Evolutionary conservation across 2,797 vertebrate species (phyloP), one percentile per base, ranked within the genome.

Genomic region (Lithobates sylvaticus): DNA sequence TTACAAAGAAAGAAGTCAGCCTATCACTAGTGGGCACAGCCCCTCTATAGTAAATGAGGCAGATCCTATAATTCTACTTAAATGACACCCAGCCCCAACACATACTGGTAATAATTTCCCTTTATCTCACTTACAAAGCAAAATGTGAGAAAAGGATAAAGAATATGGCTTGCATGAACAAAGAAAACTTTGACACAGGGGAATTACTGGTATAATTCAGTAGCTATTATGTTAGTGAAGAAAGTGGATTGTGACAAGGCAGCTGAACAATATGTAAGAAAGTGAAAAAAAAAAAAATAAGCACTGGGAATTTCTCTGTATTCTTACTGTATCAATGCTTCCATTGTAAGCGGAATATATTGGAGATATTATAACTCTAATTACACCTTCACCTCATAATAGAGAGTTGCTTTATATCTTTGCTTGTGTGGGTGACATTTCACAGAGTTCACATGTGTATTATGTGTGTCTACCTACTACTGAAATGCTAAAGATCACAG

Each of bases 181-280:
- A 77, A 88, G 86, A 72, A 76, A 39, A 10, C 82, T 32, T 34
- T 1, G 70, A 71, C 88, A 81, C 27, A 42, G 67, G 61, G 32
- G 36, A 42, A 73, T 85, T 71, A 29, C 67, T 23, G 74, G 50
- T 81, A 81, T 77, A 77, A 86, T 82, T 65, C 76, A 18, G 47
- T 8, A 16, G 72, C 42, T 54, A 78, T 86, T 81, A 81, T 3
- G 16, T 26, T 23, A 9, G 21, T 2, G 47, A 75, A 36, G 29
- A 44, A 65, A 76, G 78, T 50, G 34, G 78, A 65, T 72, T 58
- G 67, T 86, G 64, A 86, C 78, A 86, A 81, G 78, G 78, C 44
- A 27, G 50, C 18, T 27, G 54, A 77, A 83, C 79, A 86, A 77
- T 77, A 16, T 61, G 27, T 6, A 72, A 47, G 47, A 32, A 36